phyloP scores from a whole-genome alignment of 2,888 invertebrate species.

The Epicampocera succincta region DNA sequence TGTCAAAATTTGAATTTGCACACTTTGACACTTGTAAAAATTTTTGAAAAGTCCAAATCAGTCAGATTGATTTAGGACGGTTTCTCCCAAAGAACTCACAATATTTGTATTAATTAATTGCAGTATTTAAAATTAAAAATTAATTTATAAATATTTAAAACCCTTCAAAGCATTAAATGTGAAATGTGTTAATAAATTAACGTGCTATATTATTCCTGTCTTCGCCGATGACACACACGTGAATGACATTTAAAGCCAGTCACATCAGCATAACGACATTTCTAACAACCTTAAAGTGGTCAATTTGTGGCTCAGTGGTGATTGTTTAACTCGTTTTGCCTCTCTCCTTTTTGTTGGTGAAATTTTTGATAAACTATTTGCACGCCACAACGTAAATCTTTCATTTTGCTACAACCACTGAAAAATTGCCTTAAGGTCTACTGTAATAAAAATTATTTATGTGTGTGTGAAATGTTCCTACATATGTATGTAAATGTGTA shows the following conservation, averaged over 20 bases:
- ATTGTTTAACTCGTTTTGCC: conserved; percentile 3
- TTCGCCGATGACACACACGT: neutral
- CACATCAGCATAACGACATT: conserved; percentile 37
- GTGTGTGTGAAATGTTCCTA: neutral
- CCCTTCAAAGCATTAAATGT: neutral
- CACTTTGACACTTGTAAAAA: no score
- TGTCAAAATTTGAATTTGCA: no score
- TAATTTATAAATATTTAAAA: neutral
- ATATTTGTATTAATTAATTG: no score
- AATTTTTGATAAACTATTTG: conserved; percentile 47
- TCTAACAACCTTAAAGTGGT: conserved; percentile 51
- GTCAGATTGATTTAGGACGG: no score
- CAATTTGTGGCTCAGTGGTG: conserved; percentile 51
- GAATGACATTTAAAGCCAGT: neutral
- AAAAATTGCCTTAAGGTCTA: conserved; percentile 47
- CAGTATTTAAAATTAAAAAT: neutral
- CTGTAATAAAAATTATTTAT: conserved; percentile 45
- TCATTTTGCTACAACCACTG: conserved; percentile 28
- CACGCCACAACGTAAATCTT: conserved; percentile 38
- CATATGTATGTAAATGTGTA: neutral
- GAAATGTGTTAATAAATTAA: neutral
- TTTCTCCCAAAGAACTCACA: no score
- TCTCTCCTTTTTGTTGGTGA: neutral
- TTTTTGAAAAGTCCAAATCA: no score
- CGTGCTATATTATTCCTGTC: neutral